A percentile compares a stretch with the other conserved stretches of the same genome.
Conservation (phyloP, 2,113 vertebrate genomes). For the Chroicocephalus ridibundus region DNA sequence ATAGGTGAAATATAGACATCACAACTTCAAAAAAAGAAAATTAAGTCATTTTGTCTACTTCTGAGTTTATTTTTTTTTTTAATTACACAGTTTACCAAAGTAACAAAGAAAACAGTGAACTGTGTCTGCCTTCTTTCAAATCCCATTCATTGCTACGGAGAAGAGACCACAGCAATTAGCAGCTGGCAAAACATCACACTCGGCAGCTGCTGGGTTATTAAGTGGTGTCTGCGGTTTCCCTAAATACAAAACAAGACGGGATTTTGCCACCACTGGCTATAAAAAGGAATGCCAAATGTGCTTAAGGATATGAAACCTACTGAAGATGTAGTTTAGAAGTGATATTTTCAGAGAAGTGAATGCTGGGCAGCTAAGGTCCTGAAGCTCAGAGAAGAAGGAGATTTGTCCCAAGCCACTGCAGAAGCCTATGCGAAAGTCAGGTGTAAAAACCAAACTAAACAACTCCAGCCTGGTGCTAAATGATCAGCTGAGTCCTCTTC, state of each 20-base stretch:
- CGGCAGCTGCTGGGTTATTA: not conserved
- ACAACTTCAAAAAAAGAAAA: not conserved
- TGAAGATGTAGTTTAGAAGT: not conserved
- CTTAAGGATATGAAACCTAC: not conserved
- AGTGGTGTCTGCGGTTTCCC: constrained; percentile 10
- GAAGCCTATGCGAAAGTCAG: not conserved
- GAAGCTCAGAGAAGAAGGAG: not conserved
- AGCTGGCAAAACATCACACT: not conserved
- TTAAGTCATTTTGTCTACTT: not conserved
- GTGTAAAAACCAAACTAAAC: not conserved
- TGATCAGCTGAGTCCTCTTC: not conserved
- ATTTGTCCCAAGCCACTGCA: not conserved
- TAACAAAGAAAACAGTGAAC: not conserved
- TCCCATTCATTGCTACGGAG: not conserved
- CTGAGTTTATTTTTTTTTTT: not conserved
- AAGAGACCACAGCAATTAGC: constrained; percentile 9
- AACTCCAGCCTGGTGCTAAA: not conserved
- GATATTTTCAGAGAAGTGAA: not conserved
- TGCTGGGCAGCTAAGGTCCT: not conserved
- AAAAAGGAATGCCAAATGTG: not conserved
- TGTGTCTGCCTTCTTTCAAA: not conserved
- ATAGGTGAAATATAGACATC: not conserved
- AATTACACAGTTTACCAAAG: not conserved
- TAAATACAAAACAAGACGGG: not conserved
- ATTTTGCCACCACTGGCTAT: not conserved